These are phyloP conservation scores for Trachymyrmex cornetzi DNA, from an alignment of 1,140 invertebrate species.

Conservation along the genomic window DNA sequence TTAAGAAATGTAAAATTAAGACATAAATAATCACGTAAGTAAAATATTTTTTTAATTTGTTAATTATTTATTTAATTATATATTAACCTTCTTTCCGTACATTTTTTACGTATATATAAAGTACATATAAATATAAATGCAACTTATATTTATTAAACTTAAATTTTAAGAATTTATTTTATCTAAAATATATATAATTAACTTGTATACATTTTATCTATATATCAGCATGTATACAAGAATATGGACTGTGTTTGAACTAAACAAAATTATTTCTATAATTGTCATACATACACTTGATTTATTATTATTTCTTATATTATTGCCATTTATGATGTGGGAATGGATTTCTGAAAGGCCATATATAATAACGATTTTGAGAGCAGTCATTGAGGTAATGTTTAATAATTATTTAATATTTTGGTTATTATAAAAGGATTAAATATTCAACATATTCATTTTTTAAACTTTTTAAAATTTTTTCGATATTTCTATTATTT, in stretches of 20 bases:
- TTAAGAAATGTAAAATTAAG: constrained; percentile 8
- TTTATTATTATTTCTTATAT: constrained; percentile 59
- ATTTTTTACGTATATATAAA: constrained; percentile 1
- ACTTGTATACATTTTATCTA: neutral
- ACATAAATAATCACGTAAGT: constrained; percentile 2
- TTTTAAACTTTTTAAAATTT: neutral
- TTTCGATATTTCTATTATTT: neutral
- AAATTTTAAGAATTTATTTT: neutral
- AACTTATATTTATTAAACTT: neutral
- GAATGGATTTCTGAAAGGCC: constrained; percentile 72
- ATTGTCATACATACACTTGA: constrained; percentile 72
- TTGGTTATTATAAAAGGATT: neutral
- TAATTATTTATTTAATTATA: neutral
- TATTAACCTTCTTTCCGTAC: neutral
- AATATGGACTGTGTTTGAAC: neutral
- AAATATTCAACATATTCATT: neutral
- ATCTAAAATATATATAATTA: neutral
- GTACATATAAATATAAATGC: neutral
- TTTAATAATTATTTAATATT: neutral
- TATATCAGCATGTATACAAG: constrained; percentile 26
- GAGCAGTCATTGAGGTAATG: constrained; percentile 73
- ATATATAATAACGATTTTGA: constrained; percentile 63
- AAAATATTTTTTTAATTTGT: neutral
- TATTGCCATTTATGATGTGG: constrained; percentile 72
- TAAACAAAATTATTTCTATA: constrained; percentile 34